A percentile compares a stretch with the other conserved stretches of the same genome.
Conservation (phyloP, 2,797 vertebrate species). For the Eulemur mongoz region DNA sequence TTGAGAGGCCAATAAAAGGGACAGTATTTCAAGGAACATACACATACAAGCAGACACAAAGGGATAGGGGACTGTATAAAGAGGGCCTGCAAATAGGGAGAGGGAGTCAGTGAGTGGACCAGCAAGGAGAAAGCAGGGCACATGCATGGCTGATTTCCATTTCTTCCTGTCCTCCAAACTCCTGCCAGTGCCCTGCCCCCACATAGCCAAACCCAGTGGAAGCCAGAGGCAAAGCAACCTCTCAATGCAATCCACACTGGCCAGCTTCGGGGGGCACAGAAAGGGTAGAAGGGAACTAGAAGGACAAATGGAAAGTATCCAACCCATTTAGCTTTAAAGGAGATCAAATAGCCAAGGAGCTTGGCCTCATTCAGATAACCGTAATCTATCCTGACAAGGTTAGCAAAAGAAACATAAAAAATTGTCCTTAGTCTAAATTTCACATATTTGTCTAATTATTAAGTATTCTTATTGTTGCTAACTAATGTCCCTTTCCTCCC, state of each 20-base stretch:
- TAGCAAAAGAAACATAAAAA: slow-evolving; percentile 23
- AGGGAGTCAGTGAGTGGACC: neutral
- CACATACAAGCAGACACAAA: neutral
- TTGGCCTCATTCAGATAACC: neutral
- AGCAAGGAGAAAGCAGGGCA: neutral
- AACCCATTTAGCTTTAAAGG: neutral
- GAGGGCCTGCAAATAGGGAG: neutral
- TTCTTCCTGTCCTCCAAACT: neutral
- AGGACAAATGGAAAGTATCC: neutral
- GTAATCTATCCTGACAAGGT: neutral
- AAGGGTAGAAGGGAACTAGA: neutral
- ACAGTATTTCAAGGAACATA: neutral
- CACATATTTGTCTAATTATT: neutral
- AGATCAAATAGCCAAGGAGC: neutral
- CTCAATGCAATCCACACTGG: neutral
- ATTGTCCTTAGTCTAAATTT: slow-evolving; percentile 4
- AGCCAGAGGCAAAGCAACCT: neutral
- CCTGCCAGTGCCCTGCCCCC: neutral
- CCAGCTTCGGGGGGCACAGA: neutral
- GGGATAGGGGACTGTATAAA: neutral
- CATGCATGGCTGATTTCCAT: neutral
- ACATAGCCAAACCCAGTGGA: neutral
- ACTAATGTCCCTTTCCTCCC: neutral
- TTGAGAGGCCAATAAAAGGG: neutral
- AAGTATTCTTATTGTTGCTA: neutral